Base-by-base conservation (phyloP, 2,797 vertebrate genomes). In the Phataginus tricuspis region DNA sequence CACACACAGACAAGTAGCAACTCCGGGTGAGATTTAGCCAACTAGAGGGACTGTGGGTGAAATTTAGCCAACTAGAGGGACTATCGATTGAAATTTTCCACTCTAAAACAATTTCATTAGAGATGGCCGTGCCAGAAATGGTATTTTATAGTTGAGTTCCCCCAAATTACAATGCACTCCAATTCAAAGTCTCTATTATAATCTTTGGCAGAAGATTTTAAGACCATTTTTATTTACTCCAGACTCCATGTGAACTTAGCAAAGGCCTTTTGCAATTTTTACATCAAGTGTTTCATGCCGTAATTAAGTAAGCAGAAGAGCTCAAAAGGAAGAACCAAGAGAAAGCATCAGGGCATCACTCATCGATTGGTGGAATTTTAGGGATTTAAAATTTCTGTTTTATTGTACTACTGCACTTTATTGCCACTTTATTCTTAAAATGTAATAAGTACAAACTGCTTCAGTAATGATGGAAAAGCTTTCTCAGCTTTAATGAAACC, bases 401-500 rank as follows among this genome's bases (percentile, higher is more conserved):
- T 90, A 69, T 13, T 80, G 25, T 86, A 86, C 90, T 91, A 82
- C 61, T 79, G 59, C n/a, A 94, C 55, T 94, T 97, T 90, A 90
- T 84, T 96, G 86, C 94, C 88, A 83, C 59, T 96, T 93, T 96
- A 84, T 94, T 61, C 64, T 94, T 96, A 96, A 96, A 90, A 90
- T 64, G 94, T 82, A 96, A 80, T 93, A 96, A 97, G 85, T 96
- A 94, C 42, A 77, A 90, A 95, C 59, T 80, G 49, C 86, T 93
- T 92, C 84, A 27, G 80, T 91, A 79, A 83, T 57, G 83, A 89
- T 37, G 61, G 79, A 93, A 90, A 95, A 91, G 95, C 45, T 37
- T 71, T 82, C 93, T 95, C 86, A 51, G 37, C 71, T 83, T 96
- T 96, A 96, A 97, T 97, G 93, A 96, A 96, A 96, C 8, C 85